These are phyloP conservation scores for Xestia rhomboidea DNA, from an alignment of 2,888 invertebrate species.

Conservation along the genomic window DNA sequence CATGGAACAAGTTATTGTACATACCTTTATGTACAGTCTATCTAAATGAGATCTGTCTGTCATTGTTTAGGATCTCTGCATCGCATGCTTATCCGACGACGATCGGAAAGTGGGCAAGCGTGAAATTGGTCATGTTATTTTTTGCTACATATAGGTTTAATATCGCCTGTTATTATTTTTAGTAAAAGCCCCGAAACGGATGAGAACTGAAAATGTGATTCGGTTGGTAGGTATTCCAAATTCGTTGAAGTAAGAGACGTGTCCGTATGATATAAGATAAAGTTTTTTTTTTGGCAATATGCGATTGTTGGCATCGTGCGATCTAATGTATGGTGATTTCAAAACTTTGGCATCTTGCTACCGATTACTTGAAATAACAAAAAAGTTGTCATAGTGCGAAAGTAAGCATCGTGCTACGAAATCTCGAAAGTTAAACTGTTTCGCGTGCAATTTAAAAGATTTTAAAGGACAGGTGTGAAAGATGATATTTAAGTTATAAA, in stretches of 20 bases:
- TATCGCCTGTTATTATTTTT: conserved; percentile 43
- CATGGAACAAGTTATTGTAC: conserved; percentile 45
- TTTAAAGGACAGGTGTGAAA: conserved; percentile 12
- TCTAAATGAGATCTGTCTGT: conserved; percentile 83
- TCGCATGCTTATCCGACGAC: conserved; percentile 75
- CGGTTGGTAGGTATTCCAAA: neutral
- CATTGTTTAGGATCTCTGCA: conserved; percentile 72
- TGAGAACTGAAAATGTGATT: conserved; percentile 16
- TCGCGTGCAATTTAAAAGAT: neutral
- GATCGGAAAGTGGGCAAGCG: conserved; percentile 78
- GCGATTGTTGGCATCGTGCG: no score
- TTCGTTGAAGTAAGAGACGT: neutral
- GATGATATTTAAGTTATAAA: conserved; percentile 22
- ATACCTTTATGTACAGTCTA: conserved; percentile 58
- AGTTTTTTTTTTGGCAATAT: no score
- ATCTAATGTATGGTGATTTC: no score
- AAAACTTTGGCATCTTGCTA: no score
- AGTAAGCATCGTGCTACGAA: no score
- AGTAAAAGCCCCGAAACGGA: conserved; percentile 22
- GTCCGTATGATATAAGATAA: no score
- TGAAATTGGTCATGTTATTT: conserved; percentile 78
- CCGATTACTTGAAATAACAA: no score
- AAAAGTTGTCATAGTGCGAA: no score
- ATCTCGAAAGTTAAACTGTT: no score
- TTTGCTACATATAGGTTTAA: conserved; percentile 27